These are phyloP conservation scores for Hedya salicella DNA, from an alignment of 2,888 invertebrate species.

Conservation along the genomic window DNA sequence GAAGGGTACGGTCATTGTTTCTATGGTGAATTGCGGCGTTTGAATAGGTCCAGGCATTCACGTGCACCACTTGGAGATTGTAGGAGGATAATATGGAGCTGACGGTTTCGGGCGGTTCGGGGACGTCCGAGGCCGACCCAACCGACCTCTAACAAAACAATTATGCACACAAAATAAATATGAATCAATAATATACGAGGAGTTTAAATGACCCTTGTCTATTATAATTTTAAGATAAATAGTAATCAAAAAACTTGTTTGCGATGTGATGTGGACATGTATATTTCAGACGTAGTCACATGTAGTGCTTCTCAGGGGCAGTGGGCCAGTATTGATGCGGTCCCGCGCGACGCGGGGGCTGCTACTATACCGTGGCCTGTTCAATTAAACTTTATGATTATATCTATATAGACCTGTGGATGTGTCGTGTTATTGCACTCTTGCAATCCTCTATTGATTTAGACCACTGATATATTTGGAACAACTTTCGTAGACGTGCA, in stretches of 20 bases:
- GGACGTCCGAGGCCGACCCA: conserved; percentile 62
- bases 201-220: too few species aligned
- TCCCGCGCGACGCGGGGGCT: conserved; percentile 48
- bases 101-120: conserved; percentile 74
- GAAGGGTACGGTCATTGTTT: conserved; percentile 82
- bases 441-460: background rate
- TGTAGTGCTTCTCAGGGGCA: conserved; percentile 49
- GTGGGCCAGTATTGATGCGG: conserved; percentile 52
- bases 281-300: conserved; percentile 34
- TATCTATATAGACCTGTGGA: conserved; percentile 65
- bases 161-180: too few species aligned
- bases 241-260: background rate
- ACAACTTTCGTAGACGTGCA: background rate
- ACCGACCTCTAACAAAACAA: too few species aligned
- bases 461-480: too few species aligned
- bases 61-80: conserved; percentile 74
- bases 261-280: conserved; percentile 20
- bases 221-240: too few species aligned
- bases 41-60: conserved; percentile 80
- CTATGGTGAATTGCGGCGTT: conserved; percentile 75
- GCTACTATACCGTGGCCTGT: conserved; percentile 55
- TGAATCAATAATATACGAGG: too few species aligned
- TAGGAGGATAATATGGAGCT: conserved; percentile 74
- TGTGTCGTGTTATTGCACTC: conserved; percentile 8
- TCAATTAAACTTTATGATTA: conserved; percentile 90